Evolutionary conservation across 2,797 vertebrate species (phyloP), one percentile per base, ranked within the genome.

Genomic region (Benthosema pterotum): DNA sequence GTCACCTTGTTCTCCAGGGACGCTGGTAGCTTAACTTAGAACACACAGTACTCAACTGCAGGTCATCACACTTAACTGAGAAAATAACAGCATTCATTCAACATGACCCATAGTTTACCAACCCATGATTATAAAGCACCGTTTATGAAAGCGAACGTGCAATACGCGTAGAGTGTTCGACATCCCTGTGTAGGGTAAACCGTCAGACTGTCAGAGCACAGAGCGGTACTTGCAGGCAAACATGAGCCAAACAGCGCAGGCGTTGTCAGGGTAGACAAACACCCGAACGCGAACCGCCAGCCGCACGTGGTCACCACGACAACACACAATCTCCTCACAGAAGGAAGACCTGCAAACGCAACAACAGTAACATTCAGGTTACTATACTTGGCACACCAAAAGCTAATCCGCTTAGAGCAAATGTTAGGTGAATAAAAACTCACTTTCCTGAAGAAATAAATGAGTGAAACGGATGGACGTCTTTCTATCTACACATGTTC

Each of bases 141-240:
- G 18, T 18, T 16, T 18, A 16, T 50, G 8, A 38, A 38, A 9
- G 32, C 32, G 11, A 9, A 38, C 32, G 32, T 38, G 32, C 8
- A 38, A 38, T 38, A 38, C 8, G 32, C 2, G 32, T 9, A 38
- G 32, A 38, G 32, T 9, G 32, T 38, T 9, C 14, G 18, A 52
- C 18, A 52, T 18, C 13, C 28, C 11, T 2, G 49, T 19, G 4
- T 16, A 52, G 14, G 22, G 15, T 12, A 43, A 13, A 13, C 28
- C 14, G 38, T 51, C 15, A 25, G 12, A 51, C 42, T 60, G 55
- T 96, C 90, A 99, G 67, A 97, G 93, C 8, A 99, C 93, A 0
- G 92, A 98, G 57, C 95, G 95, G 74, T 99, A 99, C 93, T 97
- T 99, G 93, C 96, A 98, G 65, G 98, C 96, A 88, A 99, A 97